These are phyloP conservation scores for Acleris holmiana DNA, from an alignment of 2,888 invertebrate species.

Conservation along the genomic window DNA sequence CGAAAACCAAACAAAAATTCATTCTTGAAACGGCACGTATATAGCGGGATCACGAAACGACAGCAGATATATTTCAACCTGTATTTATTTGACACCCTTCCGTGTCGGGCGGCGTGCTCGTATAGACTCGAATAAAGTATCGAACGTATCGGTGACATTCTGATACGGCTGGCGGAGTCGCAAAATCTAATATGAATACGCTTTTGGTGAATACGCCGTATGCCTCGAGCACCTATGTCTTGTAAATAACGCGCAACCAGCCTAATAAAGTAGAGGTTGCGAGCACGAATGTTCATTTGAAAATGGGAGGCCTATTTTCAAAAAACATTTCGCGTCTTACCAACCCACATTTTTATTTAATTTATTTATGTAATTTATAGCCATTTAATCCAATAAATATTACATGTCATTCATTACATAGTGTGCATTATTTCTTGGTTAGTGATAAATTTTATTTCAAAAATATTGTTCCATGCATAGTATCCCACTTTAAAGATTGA, in stretches of 20 bases:
- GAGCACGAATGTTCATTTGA: conserved; percentile 5
- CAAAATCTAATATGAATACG: conserved; percentile 82
- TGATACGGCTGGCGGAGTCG: conserved; percentile 71
- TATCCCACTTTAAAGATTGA: too few species aligned
- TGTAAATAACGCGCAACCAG: conserved; percentile 49
- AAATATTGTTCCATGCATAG: too few species aligned
- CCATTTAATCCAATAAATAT: too few species aligned
- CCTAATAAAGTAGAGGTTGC: conserved; percentile 44
- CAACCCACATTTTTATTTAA: too few species aligned
- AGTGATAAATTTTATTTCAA: too few species aligned
- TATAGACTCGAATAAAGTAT: conserved; percentile 77
- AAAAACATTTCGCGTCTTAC: too few species aligned
- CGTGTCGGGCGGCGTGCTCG: conserved; percentile 68
- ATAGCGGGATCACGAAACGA: conserved; percentile 69
- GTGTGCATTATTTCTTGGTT: too few species aligned
- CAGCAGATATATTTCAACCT: conserved; percentile 76
- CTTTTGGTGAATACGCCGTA: conserved; percentile 73
- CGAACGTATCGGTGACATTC: conserved; percentile 76
- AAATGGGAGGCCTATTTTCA: conserved; percentile 14
- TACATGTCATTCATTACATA: too few species aligned
- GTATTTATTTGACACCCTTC: conserved; percentile 80
- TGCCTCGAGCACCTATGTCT: conserved; percentile 44
- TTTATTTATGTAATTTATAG: too few species aligned
- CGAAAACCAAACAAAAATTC: conserved; percentile 78
- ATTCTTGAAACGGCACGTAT: conserved; percentile 73